A percentile compares a stretch with the other conserved stretches of the same genome.
These are phyloP conservation scores for Platichthys stellatus DNA, from an alignment of 2,113 vertebrate species.

Conservation along the genomic window DNA sequence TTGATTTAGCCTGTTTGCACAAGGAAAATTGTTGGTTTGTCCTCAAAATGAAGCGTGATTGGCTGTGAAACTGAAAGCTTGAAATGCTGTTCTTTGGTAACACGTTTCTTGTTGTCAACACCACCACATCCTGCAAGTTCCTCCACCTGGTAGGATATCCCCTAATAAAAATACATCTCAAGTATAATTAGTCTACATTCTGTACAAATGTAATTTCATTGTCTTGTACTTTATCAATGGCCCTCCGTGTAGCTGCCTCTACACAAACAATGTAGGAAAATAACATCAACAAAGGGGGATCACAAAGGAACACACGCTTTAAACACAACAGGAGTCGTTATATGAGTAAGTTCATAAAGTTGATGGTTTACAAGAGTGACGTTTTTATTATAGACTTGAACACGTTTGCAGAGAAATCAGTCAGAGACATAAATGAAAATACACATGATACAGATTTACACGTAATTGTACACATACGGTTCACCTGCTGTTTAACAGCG, in stretches of 20 bases:
- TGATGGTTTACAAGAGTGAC: background rate
- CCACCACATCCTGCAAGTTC: background rate
- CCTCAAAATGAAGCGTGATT: background rate
- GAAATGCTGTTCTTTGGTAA: background rate
- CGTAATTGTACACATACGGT: background rate
- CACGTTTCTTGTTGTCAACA: too few relatives aligned
- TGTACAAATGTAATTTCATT: constrained; percentile 50
- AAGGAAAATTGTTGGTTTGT: background rate
- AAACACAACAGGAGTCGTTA: too few relatives aligned
- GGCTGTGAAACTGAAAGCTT: background rate
- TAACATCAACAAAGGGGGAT: background rate
- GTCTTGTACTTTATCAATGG: constrained; percentile 60
- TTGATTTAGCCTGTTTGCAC: constrained; percentile 1
- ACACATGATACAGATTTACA: too few relatives aligned
- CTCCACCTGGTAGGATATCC: background rate
- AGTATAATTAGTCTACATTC: background rate
- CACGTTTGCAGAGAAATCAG: background rate
- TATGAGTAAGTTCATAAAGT: too few relatives aligned
- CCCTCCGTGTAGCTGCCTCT: too few relatives aligned
- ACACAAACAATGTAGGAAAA: background rate
- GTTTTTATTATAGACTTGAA: background rate
- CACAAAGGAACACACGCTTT: background rate
- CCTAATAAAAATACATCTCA: background rate
- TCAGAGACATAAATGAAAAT: background rate
- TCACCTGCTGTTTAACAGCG: background rate